phyloP scores from a whole-genome alignment of 2,113 vertebrate species.

The Hucho hucho region DNA sequence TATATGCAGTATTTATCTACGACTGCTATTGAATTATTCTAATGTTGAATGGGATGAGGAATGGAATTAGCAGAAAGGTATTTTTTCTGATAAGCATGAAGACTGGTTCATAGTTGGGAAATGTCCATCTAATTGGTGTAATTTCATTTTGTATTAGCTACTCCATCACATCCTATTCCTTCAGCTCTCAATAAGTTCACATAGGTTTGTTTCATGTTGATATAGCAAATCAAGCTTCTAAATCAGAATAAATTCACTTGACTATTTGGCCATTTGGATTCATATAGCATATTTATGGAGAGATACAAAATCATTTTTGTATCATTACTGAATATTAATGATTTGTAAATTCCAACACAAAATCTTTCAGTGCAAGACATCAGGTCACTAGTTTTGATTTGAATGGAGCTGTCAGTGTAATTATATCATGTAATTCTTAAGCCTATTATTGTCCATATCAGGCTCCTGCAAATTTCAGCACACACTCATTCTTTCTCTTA shows the following conservation, averaged over 20 bases:
- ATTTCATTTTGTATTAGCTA: not conserved
- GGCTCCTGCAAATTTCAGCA: not conserved
- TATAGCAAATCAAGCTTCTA: not conserved
- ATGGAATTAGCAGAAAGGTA: not conserved
- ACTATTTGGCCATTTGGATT: no score
- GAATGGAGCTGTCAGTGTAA: not conserved
- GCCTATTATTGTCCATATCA: not conserved
- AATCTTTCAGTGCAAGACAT: not conserved
- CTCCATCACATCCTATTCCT: not conserved
- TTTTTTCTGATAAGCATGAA: not conserved
- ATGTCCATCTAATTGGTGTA: not conserved
- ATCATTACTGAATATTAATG: not conserved
- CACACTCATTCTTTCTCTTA: not conserved
- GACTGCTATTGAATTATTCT: no score
- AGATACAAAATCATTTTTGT: not conserved
- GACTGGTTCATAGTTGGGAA: not conserved
- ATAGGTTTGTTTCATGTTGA: not conserved
- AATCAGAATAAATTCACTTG: not conserved
- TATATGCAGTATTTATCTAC: no score
- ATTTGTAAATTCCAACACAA: not conserved
- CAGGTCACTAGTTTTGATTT: not conserved
- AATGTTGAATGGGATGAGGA: not conserved
- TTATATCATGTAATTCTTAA: not conserved
- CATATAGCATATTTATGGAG: no score
- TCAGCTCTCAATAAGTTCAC: not conserved